Evolutionary conservation across 2,113 vertebrate species (phyloP).

Genomic region (Ammodytes dubius): DNA sequence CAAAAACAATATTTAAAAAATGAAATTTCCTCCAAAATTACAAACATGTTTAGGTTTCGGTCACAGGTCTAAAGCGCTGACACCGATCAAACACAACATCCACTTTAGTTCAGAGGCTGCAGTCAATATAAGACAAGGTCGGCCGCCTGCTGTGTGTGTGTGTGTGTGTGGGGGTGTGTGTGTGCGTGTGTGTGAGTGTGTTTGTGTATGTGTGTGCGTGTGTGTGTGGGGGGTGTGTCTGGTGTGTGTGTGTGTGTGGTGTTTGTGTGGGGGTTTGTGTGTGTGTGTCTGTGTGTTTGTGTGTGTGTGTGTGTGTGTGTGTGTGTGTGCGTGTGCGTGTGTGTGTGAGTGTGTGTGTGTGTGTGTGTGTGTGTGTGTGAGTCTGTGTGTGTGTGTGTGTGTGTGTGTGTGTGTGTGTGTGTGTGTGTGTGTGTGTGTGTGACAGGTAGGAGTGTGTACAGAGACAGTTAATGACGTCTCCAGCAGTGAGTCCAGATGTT

Average conservation of each 20-base stretch:
- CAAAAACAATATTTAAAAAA: too few relatives aligned
- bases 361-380: slow-evolving; percentile 17
- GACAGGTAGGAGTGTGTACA: slow-evolving; percentile 43
- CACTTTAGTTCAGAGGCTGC: slow-evolving; percentile 16
- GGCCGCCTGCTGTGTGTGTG: not conserved
- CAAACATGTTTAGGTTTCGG: too few relatives aligned
- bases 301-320: slow-evolving; percentile 26
- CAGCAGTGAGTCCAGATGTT: slow-evolving; percentile 32
- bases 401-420: slow-evolving; percentile 20
- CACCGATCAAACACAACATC: slow-evolving; percentile 31
- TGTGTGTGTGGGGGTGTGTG: slow-evolving; percentile 7
- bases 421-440: not conserved
- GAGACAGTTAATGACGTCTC: not conserved
- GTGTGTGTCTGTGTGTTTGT: slow-evolving; percentile 1
- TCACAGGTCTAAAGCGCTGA: slow-evolving; percentile 3
- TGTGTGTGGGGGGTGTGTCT: slow-evolving; percentile 16
- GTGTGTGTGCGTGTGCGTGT: not conserved
- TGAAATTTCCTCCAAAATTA: too few relatives aligned
- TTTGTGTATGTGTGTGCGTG: not conserved
- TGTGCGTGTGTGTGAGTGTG: slow-evolving; percentile 13
- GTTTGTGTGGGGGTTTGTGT: too few relatives aligned
- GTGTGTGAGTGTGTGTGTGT: slow-evolving; percentile 13
- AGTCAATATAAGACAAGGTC: slow-evolving; percentile 43
- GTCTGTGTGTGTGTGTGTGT: slow-evolving; percentile 1
- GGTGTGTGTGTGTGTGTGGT: slow-evolving; percentile 12